These are phyloP conservation scores for Artemisiospiza belli DNA, from an alignment of 2,113 vertebrate species.

Conservation along the genomic window DNA sequence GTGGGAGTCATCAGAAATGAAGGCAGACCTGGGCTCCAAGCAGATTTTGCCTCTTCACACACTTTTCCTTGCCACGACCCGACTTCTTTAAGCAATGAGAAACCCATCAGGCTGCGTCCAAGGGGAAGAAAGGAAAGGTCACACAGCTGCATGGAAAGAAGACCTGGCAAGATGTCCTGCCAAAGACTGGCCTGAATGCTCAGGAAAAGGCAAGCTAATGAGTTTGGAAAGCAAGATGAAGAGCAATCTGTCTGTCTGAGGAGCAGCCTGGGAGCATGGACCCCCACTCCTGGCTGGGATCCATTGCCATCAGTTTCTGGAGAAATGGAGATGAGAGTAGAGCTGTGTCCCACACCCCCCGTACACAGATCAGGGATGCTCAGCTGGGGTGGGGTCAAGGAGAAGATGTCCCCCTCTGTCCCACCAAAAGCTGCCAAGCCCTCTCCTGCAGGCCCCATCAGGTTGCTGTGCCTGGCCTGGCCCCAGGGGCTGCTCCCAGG, in stretches of 20 bases:
- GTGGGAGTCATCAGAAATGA: background rate
- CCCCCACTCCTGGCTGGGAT: background rate
- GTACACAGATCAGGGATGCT: background rate
- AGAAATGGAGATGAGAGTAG: background rate
- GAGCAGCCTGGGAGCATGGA: background rate
- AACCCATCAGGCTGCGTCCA: background rate
- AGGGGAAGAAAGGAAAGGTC: background rate
- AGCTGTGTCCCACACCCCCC: background rate
- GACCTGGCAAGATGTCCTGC: background rate
- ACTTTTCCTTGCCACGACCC: background rate
- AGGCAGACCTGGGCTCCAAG: background rate
- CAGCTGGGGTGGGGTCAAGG: background rate
- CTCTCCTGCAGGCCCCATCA: background rate
- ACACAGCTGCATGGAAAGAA: background rate
- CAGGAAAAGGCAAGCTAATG: background rate
- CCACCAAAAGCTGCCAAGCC: background rate
- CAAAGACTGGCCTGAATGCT: background rate
- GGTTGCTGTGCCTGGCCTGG: background rate
- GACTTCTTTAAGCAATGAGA: background rate
- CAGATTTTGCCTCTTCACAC: background rate
- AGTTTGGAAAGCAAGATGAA: background rate
- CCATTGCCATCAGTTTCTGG: background rate
- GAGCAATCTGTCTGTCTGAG: background rate
- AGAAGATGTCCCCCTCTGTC: background rate
- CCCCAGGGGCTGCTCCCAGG: background rate